phyloP scores from a whole-genome alignment of 1,140 invertebrate species.

The Diorhabda carinulata region DNA sequence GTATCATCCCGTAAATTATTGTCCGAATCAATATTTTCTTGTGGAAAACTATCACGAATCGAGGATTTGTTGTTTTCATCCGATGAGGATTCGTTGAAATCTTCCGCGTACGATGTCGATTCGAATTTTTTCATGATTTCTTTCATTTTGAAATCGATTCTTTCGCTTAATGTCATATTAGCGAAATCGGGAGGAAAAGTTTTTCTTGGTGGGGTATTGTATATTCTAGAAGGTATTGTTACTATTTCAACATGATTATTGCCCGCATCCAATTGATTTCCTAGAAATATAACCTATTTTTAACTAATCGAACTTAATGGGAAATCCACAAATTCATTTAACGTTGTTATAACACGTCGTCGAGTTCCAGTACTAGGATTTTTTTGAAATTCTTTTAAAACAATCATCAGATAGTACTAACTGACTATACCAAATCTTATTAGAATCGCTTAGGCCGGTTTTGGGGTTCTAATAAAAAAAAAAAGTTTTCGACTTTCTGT shows the following conservation, averaged over 20 bases:
- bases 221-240: conserved; percentile 14
- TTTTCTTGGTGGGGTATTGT: conserved; percentile 20
- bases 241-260: conserved; percentile 17
- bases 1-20: neutral
- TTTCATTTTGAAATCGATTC: conserved; percentile 44
- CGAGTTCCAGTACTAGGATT: too few species aligned
- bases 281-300: too few species aligned
- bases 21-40: conserved; percentile 6
- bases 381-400: too few species aligned
- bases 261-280: neutral
- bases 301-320: too few species aligned
- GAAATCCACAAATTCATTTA: too few species aligned
- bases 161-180: conserved; percentile 35
- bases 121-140: conserved; percentile 42
- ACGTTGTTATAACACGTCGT: too few species aligned
- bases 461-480: too few species aligned
- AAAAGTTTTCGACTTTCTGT: too few species aligned
- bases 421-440: too few species aligned
- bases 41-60: conserved; percentile 10
- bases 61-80: neutral
- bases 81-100: neutral
- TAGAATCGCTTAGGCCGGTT: too few species aligned
- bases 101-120: conserved; percentile 33
- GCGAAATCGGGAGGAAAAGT: conserved; percentile 27
- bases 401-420: too few species aligned